A percentile compares a stretch with the other conserved stretches of the same genome.
These are phyloP conservation scores for Tiliacea aurago DNA, from an alignment of 2,888 invertebrate genomes.

Conservation along the genomic window DNA sequence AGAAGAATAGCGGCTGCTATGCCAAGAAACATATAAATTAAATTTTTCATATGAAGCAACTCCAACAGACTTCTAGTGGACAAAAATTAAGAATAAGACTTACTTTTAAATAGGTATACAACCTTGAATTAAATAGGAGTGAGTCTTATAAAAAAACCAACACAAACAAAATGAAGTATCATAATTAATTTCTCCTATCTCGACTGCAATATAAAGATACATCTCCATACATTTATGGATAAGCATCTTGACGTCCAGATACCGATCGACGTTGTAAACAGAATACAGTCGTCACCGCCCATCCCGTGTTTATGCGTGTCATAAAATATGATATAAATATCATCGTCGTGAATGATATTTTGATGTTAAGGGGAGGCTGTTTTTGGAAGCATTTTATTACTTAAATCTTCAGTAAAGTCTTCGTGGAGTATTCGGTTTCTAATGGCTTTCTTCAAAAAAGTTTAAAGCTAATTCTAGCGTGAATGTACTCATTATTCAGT, in stretches of 20 bases:
- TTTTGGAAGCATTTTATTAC: conserved; percentile 46
- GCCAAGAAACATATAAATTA: no score
- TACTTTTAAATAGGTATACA: not conserved
- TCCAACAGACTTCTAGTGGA: not conserved
- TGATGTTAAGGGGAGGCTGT: conserved; percentile 60
- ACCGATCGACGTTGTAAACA: conserved; percentile 66
- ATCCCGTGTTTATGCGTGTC: conserved; percentile 69
- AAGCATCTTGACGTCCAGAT: conserved; percentile 58
- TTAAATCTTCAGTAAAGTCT: conserved; percentile 32
- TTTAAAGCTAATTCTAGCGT: not conserved
- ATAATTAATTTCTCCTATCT: conserved; percentile 46
- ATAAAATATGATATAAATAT: conserved; percentile 72
- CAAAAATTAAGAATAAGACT: not conserved
- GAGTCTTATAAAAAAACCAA: not conserved
- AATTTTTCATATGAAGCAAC: no score
- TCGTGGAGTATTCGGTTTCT: conserved; percentile 17
- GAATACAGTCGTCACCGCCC: conserved; percentile 69
- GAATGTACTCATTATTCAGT: not conserved
- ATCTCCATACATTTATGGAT: conserved; percentile 58
- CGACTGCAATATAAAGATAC: conserved; percentile 39
- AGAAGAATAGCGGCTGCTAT: not conserved
- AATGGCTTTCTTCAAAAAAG: conserved; percentile 6
- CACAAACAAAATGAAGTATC: conserved; percentile 24
- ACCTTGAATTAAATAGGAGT: not conserved
- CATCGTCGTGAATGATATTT: conserved; percentile 57